A percentile compares a stretch with the other conserved stretches of the same genome.
Evolutionary conservation across 2,888 invertebrate species (phyloP).

Genomic region (Hyles lineata): DNA sequence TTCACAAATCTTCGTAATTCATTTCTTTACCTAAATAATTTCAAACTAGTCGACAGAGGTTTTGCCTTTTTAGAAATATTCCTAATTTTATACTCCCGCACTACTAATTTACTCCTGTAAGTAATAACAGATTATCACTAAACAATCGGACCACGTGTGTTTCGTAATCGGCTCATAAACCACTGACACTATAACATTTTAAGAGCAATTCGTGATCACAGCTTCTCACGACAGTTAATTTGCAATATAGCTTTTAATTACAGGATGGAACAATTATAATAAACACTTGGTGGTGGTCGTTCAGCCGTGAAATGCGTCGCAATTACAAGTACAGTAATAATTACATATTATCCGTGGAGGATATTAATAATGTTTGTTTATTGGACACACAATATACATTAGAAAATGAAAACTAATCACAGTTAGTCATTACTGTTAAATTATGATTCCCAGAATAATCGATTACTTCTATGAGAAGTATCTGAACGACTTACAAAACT

Average conservation of each 20-base stretch:
- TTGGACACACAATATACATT: background rate
- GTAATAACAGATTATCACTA: too few relatives aligned
- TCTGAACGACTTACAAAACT: too few relatives aligned
- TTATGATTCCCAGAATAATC: background rate
- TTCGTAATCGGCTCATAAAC: background rate
- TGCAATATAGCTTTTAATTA: slow-evolving; percentile 4
- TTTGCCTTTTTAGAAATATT: too few relatives aligned
- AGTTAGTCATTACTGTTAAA: background rate
- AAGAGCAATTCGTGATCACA: background rate
- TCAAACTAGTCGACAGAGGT: too few relatives aligned
- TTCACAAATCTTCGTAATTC: too few relatives aligned
- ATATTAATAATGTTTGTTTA: slow-evolving; percentile 5
- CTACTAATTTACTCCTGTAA: too few relatives aligned
- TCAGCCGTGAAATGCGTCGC: background rate
- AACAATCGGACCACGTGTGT: too few relatives aligned
- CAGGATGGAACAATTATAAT: background rate
- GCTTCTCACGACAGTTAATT: background rate
- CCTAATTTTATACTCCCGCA: too few relatives aligned
- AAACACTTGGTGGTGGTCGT: background rate
- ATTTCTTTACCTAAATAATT: too few relatives aligned
- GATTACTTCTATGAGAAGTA: too few relatives aligned
- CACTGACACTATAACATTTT: background rate
- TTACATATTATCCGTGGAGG: background rate
- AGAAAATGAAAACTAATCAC: background rate
- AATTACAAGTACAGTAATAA: slow-evolving; percentile 1